Conservation (phyloP, 2,888 invertebrate genomes). For the Seladonia tumulorum region DNA sequence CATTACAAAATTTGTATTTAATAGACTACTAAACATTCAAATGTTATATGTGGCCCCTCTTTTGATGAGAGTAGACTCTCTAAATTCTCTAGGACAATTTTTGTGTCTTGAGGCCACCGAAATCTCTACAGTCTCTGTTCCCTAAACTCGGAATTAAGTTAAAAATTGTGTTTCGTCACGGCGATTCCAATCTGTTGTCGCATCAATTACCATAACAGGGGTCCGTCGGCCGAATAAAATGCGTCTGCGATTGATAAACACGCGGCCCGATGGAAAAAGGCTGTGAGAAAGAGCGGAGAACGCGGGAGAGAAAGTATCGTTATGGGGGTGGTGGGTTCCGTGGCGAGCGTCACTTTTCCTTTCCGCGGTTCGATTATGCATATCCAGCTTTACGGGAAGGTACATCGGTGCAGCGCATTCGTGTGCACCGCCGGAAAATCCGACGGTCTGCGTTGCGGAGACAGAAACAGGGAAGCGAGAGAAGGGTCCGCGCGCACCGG, state of each 20-base stretch:
- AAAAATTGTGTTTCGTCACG: too few species aligned
- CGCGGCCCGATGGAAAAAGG: neutral
- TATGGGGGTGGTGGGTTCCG: conserved; percentile 43
- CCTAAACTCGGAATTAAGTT: too few species aligned
- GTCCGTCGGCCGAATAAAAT: neutral
- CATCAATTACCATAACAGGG: neutral
- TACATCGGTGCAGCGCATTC: conserved; percentile 43
- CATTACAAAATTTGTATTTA: too few species aligned
- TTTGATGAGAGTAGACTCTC: too few species aligned
- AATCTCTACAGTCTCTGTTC: too few species aligned
- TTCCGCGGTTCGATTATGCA: conserved; percentile 68
- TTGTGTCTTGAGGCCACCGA: too few species aligned
- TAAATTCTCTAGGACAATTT: too few species aligned
- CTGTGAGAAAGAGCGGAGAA: neutral
- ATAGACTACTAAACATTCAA: too few species aligned
- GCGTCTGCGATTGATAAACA: neutral
- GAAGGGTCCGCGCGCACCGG: conserved; percentile 44
- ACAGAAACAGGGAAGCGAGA: conserved; percentile 39
- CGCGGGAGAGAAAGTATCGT: conserved; percentile 5
- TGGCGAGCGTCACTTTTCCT: conserved; percentile 42
- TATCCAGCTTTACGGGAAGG: conserved; percentile 68
- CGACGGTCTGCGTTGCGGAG: conserved; percentile 50
- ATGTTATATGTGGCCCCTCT: too few species aligned
- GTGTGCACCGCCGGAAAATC: conserved; percentile 63
- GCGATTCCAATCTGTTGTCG: neutral